Evolutionary conservation across 2,113 vertebrate species (phyloP), one percentile per base, ranked within the genome.

Genomic region (Phaethornis superciliosus): DNA sequence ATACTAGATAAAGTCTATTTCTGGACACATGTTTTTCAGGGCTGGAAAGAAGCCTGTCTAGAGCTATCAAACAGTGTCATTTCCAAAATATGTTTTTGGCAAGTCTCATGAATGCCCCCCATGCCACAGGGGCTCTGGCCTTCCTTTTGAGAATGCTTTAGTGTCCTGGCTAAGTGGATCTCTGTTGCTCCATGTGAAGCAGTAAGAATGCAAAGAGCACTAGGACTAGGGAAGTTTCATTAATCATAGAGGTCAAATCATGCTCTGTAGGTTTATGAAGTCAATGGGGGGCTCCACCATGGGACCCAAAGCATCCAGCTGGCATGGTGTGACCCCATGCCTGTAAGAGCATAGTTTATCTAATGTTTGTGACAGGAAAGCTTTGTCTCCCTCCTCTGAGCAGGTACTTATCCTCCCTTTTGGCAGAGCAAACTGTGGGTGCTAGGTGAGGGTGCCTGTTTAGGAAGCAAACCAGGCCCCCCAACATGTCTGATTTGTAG

Each of bases 81-180:
- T 21, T 51, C 58, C 37, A 44, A 75, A 74, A 49, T 13, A 67
- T 1, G 2, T 6, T 77, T 88, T 49, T 94, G 69, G 26, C 5
- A 55, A 51, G 14, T 47, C 22, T 80, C 28, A 15, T n/a, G 51
- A 47, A 33, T 69, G 27, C 4, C 6, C 6, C 2, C 10, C 1
- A 0, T 12, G 0, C 15, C 13, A 5, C 10, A 44, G 37, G 32
- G 33, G 26, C 26, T 8, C n/a, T 23, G 30, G 9, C 5, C 17
- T 32, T 40, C 19, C 30, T 55, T 58, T 46, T 35, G 40, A 27
- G 55, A 81, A 52, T 12, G n/a, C 8, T 47, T 42, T 56, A 22
- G 24, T 18, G 26, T n/a, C 11, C 8, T 24, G 40, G 12, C 21
- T 59, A 30, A 55, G 46, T 22, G 24, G 40, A 24, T 54, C 47